Evolutionary conservation across 2,797 vertebrate species (phyloP).

Genomic region (Florisuga fusca): DNA sequence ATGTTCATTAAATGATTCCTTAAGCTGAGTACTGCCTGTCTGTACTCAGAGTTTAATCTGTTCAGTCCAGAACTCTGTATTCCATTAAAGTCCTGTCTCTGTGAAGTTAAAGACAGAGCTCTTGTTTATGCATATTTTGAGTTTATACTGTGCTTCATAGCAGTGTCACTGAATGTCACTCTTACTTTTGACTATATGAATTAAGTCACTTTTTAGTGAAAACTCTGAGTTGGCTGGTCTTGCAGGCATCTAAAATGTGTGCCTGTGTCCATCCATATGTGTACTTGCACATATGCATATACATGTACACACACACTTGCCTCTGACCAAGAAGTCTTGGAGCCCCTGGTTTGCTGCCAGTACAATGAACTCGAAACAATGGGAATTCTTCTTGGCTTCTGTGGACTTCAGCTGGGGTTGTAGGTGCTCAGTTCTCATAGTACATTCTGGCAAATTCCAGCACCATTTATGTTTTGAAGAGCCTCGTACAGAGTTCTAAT

Average conservation of each 20-base stretch:
- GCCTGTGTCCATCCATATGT: background rate
- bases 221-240: background rate
- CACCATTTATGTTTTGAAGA: background rate
- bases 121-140: background rate
- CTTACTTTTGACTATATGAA: background rate
- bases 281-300: rapidly evolving
- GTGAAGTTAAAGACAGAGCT: background rate
- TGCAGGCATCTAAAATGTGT: background rate
- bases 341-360: background rate
- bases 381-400: background rate
- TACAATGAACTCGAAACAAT: background rate
- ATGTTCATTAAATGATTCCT: background rate
- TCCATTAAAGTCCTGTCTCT: background rate
- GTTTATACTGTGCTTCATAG: background rate
- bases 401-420: background rate
- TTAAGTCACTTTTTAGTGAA: background rate
- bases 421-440: background rate
- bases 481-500: background rate
- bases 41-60: background rate
- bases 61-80: background rate
- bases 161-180: background rate
- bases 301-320: rapidly evolving
- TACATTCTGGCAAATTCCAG: background rate
- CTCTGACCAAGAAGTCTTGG: background rate
- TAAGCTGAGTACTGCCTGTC: background rate